Evolutionary conservation across 2,113 vertebrate species (phyloP).

Genomic region (Hipposideros armiger): DNA sequence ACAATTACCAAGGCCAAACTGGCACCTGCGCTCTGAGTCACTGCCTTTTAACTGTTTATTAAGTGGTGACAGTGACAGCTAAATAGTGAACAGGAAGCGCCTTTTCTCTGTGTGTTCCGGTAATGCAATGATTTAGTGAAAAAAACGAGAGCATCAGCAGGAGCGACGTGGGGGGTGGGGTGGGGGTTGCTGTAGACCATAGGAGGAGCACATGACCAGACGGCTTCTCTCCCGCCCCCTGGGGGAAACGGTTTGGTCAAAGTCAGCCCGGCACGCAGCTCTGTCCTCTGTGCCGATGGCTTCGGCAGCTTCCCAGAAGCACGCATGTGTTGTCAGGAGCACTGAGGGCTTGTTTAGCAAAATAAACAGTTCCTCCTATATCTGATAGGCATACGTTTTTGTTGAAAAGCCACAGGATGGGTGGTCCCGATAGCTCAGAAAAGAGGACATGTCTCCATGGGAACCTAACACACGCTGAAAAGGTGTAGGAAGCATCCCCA

Average conservation of each 20-base stretch:
- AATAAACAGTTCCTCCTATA: not conserved
- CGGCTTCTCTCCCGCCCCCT: not conserved
- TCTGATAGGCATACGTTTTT: not conserved
- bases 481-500: too few relatives aligned
- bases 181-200: not conserved
- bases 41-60: conserved; percentile 74
- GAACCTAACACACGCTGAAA: accelerated
- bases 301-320: accelerated
- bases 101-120: conserved; percentile 47
- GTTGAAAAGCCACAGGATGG: not conserved
- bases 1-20: conserved; percentile 61
- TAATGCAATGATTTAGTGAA: not conserved
- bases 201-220: accelerated
- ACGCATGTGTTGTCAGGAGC: not conserved
- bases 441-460: not conserved
- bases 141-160: not conserved
- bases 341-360: accelerated
- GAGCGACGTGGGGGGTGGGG: accelerated
- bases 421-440: accelerated
- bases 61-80: conserved; percentile 73
- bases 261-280: accelerated
- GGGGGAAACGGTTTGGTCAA: too few relatives aligned
- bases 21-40: conserved; percentile 80
- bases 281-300: not conserved
- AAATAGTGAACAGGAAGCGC: conserved; percentile 68